A percentile compares a stretch with the other conserved stretches of the same genome.
Evolutionary conservation across 2,113 vertebrate genomes (phyloP).

Genomic region (Dolichallabes microphthalmus): DNA sequence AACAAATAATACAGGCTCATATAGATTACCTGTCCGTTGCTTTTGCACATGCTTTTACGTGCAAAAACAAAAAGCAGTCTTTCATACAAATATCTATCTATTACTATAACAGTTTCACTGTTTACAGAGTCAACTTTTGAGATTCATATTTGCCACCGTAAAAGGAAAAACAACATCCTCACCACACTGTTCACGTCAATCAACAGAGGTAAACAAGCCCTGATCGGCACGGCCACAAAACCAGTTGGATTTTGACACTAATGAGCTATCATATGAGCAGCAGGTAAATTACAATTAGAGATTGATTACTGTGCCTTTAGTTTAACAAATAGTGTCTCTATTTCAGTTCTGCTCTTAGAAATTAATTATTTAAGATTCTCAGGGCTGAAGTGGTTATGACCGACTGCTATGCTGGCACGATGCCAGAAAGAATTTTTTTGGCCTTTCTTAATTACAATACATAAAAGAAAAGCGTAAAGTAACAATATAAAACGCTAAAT

Average conservation of each 20-base stretch:
- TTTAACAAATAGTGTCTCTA: neutral
- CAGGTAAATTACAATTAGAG: conserved; percentile 9
- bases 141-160: too few species aligned
- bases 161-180: neutral
- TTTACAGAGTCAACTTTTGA: neutral
- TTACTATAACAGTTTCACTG: neutral
- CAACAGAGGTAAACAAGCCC: neutral
- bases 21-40: neutral
- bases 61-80: neutral
- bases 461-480: neutral
- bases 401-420: neutral
- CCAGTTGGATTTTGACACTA: conserved; percentile 17
- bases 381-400: neutral
- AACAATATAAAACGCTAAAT: neutral
- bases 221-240: neutral
- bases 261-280: neutral
- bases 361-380: neutral
- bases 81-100: neutral
- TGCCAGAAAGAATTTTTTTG: neutral
- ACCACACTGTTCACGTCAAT: neutral
- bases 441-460: neutral
- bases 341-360: neutral
- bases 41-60: neutral
- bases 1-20: neutral
- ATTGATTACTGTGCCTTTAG: neutral